Percentiles rank a stretch among this genome's conserved stretches.
phyloP scores from a whole-genome alignment of 2,888 invertebrate species.

The Nomada flava region DNA sequence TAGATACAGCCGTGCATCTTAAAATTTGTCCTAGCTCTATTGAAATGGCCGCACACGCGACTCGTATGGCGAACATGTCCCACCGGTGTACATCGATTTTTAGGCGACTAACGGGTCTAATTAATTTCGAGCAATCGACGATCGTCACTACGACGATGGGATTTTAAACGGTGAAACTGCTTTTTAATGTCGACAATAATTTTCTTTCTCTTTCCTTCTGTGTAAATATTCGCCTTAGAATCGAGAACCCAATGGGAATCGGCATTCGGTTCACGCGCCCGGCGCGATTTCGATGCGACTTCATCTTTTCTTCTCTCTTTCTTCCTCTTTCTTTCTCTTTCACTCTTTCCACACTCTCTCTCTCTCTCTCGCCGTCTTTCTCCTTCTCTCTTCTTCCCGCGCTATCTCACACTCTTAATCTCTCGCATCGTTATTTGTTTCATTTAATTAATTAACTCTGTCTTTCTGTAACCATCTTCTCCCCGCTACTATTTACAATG shows the following conservation, averaged over 20 bases:
- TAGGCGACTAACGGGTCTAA: slow-evolving; percentile 7
- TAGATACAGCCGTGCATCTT: slow-evolving; percentile 62
- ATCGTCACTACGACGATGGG: background rate
- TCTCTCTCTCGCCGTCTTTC: slow-evolving; percentile 3
- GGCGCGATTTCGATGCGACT: slow-evolving; percentile 75
- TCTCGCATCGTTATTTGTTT: slow-evolving; percentile 46
- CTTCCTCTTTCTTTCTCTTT: slow-evolving; percentile 3
- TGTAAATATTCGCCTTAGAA: slow-evolving; percentile 18
- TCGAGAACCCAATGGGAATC: slow-evolving; percentile 35
- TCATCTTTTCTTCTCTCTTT: slow-evolving; percentile 22
- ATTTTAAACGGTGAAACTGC: background rate
- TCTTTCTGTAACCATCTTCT: slow-evolving; percentile 76
- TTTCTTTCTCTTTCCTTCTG: no score
- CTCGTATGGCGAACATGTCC: slow-evolving; percentile 58
- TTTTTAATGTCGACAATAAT: no score
- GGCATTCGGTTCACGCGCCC: slow-evolving; percentile 62
- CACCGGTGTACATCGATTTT: slow-evolving; percentile 32
- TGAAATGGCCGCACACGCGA: slow-evolving; percentile 61
- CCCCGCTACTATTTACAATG: slow-evolving; percentile 83
- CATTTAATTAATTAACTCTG: slow-evolving; percentile 77
- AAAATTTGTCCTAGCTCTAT: slow-evolving; percentile 61
- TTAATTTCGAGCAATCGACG: background rate
- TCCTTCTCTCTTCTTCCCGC: slow-evolving; percentile 13
- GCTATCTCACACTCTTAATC: background rate
- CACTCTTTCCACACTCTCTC: background rate